Evolutionary conservation across 2,888 invertebrate species (phyloP), one percentile per base, ranked within the genome.

Genomic region (Stictocephala bisonia): DNA sequence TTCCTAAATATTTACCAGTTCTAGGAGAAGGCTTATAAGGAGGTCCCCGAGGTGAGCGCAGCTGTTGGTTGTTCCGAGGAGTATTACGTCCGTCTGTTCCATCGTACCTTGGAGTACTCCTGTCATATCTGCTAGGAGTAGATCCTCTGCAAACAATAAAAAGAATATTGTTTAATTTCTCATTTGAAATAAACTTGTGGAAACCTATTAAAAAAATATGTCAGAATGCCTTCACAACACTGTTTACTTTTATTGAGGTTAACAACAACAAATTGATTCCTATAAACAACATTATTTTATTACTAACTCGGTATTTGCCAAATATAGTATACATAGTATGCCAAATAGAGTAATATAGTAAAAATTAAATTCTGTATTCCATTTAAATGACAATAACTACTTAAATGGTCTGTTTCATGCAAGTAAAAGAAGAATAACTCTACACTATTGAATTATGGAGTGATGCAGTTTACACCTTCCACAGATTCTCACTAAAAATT

Each of bases 21-120:
- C 68, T 51, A 24, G 74, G 71, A 31, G 71, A 71, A 18, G 71
- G 71, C 9, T 71, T 74, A 31, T 70, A 56, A 35, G n/a, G 40
- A 11, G 53, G 70, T 26, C 29, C 29, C n/a, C 68, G 68, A 22
- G 68, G 71, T 27, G 64, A 71, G 1, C 71, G 44, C 4, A 50
- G 56, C 2, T 56, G 26, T 15, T 48, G 48, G 29, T 70, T 40
- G 26, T 72, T 68, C 1, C 75, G 51, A 6, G 75, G 71, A 3
- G 75, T 73, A 4, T 18, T 22, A n/a, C 64, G 64, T 7, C 60
- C 35, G 24, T 64, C 70, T 22, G 20, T 31, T 13, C 50, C 67
- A 71, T 71, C 60, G 41, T 60, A 71, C 9, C 71, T 31, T 13
- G 71, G 60, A 15, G 71, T 60, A 13, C 60, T 60, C 4, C 29